Conservation (phyloP, 2,888 invertebrate genomes). For the Gastracanthus pulcherrimus region DNA sequence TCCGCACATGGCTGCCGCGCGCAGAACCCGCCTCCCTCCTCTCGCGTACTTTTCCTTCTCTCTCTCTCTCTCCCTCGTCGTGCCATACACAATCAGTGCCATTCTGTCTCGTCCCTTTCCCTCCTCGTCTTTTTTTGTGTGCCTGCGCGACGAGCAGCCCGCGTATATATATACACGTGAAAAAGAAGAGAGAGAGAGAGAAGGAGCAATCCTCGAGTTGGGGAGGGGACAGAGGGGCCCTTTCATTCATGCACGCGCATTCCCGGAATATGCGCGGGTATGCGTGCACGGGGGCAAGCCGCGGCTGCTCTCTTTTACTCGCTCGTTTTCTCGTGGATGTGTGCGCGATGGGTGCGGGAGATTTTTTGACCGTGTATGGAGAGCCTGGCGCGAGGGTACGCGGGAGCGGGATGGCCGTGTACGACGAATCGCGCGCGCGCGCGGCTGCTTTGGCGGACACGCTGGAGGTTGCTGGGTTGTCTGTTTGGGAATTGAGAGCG, state of each 20-base stretch:
- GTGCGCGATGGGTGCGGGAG: no score
- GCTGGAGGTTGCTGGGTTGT: no score
- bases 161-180: not conserved
- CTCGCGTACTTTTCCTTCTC: not conserved
- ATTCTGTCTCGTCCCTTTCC: slow-evolving; percentile 50
- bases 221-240: slow-evolving; percentile 67
- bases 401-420: no score
- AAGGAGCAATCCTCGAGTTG: no score
- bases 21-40: slow-evolving; percentile 14
- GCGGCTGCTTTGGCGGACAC: no score
- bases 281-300: slow-evolving; percentile 43
- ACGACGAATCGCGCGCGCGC: no score
- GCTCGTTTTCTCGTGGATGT: not conserved
- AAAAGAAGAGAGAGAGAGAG: slow-evolving; percentile 63
- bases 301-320: not conserved
- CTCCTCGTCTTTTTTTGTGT: not conserved
- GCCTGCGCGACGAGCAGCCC: not conserved
- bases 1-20: slow-evolving; percentile 16
- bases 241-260: slow-evolving; percentile 74
- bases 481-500: no score
- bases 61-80: no score
- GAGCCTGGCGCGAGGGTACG: no score
- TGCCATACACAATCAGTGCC: slow-evolving; percentile 48
- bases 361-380: no score
- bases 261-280: slow-evolving; percentile 66